Base-by-base conservation (phyloP, 2,888 invertebrate species). In the Seira sanloemensis region DNA sequence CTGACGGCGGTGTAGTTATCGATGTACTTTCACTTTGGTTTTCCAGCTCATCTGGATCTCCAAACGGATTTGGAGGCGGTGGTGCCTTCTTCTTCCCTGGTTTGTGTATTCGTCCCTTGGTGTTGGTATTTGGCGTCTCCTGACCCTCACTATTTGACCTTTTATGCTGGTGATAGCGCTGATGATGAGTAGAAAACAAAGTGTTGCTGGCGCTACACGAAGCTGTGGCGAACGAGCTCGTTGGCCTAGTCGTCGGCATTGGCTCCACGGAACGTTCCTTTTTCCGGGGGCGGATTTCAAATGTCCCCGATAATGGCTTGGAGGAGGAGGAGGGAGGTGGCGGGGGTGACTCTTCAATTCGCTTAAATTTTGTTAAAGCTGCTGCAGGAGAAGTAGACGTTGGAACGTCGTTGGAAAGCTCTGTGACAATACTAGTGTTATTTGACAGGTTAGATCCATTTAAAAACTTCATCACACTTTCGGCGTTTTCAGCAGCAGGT, bases 51-150 rank as follows among this genome's bases (percentile, higher is more conserved):
- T 88, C 88, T 12, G 86, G 85, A 18, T 88, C 87, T 65, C 86
- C 88, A 54, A 88, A 87, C n/a, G 88, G 88, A 83, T 88, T 88
- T n/a, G 89, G 89, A 5, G 89, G 89, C 16, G 84, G 69, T 24
- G 89, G 89, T 7, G 89, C 89, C 66, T 84, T 83, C 66, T 88
- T 85, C 66, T 89, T 89, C 0, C 88, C 89, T 21, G 69, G 25
- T 68, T 85, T 77, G 19, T 85, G 84, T 54, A 78, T 26, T 50
- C 84, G 71, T n/a, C 83, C 69, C 68, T 67, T 86, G 1, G 86
- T 84, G 21, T 21, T 66, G 4, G 66, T 75, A 68, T 72, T 73
- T 26, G 12, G 78, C 66, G 5, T 21, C 16, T 26, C 19, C 16
- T 26, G 26, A 4, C 75, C 75, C 19, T 83, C 82, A 27, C 82